phyloP scores from a whole-genome alignment of 2,797 vertebrate genomes.

The Antennarius maculatus region DNA sequence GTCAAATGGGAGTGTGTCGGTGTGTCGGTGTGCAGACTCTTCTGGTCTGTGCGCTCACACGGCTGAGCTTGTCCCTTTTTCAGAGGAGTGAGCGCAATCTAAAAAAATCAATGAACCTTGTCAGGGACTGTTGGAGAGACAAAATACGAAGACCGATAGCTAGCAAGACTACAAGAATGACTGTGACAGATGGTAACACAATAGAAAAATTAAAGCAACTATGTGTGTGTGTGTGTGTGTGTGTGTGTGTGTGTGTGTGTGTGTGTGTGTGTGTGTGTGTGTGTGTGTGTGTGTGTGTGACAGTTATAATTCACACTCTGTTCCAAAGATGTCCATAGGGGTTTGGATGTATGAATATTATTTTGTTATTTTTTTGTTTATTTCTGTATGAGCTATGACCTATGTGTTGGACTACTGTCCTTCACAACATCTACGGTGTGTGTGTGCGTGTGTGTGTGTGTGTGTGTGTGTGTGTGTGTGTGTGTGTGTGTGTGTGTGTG shows the following conservation, averaged over 20 bases:
- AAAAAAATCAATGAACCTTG: slow-evolving; percentile 56
- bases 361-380: neutral
- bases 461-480: slow-evolving; percentile 25
- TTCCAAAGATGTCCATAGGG: neutral
- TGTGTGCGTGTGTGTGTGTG: neutral
- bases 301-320: neutral
- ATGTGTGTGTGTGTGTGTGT: neutral
- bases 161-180: slow-evolving; percentile 31
- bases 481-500: slow-evolving; percentile 20
- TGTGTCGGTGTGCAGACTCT: neutral
- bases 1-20: slow-evolving; percentile 4
- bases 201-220: neutral
- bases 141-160: slow-evolving; percentile 26
- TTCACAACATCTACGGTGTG: slow-evolving; percentile 48
- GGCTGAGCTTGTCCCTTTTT: slow-evolving; percentile 41
- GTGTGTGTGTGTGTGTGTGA: neutral
- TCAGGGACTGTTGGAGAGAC: slow-evolving; percentile 19
- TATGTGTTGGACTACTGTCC: slow-evolving; percentile 26
- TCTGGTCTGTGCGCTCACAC: slow-evolving; percentile 6
- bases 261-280: slow-evolving; percentile 1
- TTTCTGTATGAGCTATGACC: neutral
- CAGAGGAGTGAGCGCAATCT: slow-evolving; percentile 61
- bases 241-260: neutral
- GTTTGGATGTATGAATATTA: neutral
- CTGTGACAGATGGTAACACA: slow-evolving; percentile 28